Conservation (phyloP, 2,888 invertebrate genomes). For the Crepidodera aurea region DNA sequence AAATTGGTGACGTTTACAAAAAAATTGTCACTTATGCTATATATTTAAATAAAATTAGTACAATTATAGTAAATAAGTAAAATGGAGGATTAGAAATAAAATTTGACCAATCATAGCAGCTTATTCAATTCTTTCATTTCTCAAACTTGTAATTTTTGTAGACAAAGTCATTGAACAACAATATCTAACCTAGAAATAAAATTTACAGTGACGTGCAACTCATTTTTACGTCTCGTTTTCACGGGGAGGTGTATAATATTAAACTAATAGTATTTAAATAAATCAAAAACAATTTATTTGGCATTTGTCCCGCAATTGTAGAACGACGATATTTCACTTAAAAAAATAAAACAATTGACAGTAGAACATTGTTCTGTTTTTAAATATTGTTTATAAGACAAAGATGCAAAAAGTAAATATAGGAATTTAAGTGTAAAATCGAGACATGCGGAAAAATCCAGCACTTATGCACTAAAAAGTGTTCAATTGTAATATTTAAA, state of each 20-base stretch:
- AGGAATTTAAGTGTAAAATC: conserved; percentile 49
- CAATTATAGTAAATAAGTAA: no score
- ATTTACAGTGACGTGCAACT: neutral
- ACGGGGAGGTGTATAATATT: conserved; percentile 14
- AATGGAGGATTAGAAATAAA: no score
- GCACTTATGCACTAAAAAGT: conserved; percentile 47
- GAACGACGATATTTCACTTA: conserved; percentile 51
- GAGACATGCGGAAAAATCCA: conserved; percentile 39
- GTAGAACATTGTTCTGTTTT: conserved; percentile 63
- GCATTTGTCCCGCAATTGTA: conserved; percentile 40
- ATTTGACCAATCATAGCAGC: no score
- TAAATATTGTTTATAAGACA: conserved; percentile 60
- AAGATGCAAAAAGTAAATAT: conserved; percentile 50
- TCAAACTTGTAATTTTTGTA: no score
- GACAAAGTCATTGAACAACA: no score
- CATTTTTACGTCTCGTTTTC: neutral
- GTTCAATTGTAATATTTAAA: conserved; percentile 58
- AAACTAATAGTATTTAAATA: conserved; percentile 16
- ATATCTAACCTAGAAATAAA: no score
- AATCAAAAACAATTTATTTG: conserved; percentile 42
- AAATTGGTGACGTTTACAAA: no score
- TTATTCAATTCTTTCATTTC: no score
- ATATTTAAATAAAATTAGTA: no score
- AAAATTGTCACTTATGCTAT: no score
- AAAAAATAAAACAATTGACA: conserved; percentile 54